Evolutionary conservation across 2,797 vertebrate species (phyloP), one percentile per base, ranked within the genome.

Genomic region (Picus viridis): DNA sequence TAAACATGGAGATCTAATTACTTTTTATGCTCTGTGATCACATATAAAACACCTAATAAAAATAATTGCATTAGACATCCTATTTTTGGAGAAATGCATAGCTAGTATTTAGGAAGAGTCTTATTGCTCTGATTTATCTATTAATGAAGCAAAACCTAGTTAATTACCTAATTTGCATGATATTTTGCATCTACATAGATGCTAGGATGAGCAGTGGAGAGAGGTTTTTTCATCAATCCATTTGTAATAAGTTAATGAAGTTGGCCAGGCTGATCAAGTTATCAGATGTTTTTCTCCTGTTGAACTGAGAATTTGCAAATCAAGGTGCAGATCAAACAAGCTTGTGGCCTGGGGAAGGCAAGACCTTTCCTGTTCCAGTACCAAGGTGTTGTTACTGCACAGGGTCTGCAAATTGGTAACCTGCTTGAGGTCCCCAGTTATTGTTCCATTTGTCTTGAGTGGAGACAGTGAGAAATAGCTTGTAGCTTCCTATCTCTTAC

Each of bases 91-190:
- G 68, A 94, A 94, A 92, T 88, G 89, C 89, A 89, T 63, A 90
- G 61, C 80, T 92, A 47, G 32, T 89, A 70, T 88, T 92, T 94
- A 93, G 79, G 73, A 92, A 92, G 67, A 86, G 15, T 92, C 76
- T 85, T 89, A 87, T 76, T 95, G 67, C 84, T 90, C 70, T 92
- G 86, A 89, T 94, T 92, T 96, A 93, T 94, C 88, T 94, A 90
- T 95, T 94, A 96, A 92, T 70, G 88, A 92, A 96, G 90, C 79
- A 96, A 96, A 96, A 89, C 49, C 73, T 88, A 88, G 56, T 92
- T 91, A 96, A 94, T 94, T 95, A 93, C 79, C 84, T 94, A 86
- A 96, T 96, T 96, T 96, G 83, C 93, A 93, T 94, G 24, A 83
- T 88, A 90, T 89, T 95, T 94, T 96, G 56, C 56, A 77, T 94